Base-by-base conservation (phyloP, 2,113 vertebrate genomes). In the Amblyornis subalaris region DNA sequence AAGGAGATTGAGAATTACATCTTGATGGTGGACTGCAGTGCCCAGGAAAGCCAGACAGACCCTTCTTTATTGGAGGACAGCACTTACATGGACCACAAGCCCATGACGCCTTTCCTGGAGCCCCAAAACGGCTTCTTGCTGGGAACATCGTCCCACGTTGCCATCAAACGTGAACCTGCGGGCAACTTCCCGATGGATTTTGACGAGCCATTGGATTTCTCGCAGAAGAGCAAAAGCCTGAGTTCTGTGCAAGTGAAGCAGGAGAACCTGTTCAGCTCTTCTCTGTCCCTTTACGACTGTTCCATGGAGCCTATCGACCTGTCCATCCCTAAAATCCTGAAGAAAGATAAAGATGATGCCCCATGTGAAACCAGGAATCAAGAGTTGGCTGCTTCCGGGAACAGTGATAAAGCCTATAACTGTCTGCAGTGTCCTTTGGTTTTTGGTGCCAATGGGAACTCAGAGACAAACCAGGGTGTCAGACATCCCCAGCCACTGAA, bases 191-290 rank as follows among this genome's bases (percentile, higher is more conserved):
- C 98, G 0, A 55, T 95, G 64, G 98, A 99, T 78, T 98, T 98
- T 86, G 99, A 98, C 1, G 99, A 99, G 96, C 99, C 99, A 0
- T 97, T 99, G 71, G 99, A 99, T 97, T 99, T 99, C 83, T 99
- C 99, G 6, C 98, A 98, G 76, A 99, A 98, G 90, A 96, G 94
- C 58, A 98, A 98, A 72, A 98, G 82, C 93, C 28, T 93, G 93
- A 71, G 86, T 40, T 95, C 98, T 18, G 97, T 98, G 31, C 97
- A 98, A 11, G 98, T 99, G 67, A 99, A 99, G 87, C 96, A 98
- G 96, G 99, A 99, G 90, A 97, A 76, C 15, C 23, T 97, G 12
- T 96, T 97, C 3, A 84, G 96, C 66, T 83, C 97, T 38, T 94
- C 98, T 18, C 73, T 98, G 17, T 96, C 96, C 36, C 91, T 85